phyloP scores from a whole-genome alignment of 92 coral and sea anemone genomes.

The Phenganax subtilis region DNA sequence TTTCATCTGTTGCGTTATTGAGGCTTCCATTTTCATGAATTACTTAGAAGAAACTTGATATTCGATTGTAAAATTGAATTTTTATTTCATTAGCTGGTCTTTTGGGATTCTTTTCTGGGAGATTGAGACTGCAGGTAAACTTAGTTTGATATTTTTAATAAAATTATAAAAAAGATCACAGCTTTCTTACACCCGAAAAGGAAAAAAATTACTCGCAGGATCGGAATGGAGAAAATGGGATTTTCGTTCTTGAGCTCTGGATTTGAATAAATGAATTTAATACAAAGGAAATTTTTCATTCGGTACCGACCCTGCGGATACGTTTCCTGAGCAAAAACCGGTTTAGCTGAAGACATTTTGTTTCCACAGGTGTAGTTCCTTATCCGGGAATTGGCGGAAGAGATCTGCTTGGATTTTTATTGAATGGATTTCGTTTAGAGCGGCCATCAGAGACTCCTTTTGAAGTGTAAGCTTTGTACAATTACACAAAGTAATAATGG shows the following conservation, averaged over 20 bases:
- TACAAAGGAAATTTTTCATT: too few relatives aligned
- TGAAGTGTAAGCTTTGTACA: conserved; percentile 5
- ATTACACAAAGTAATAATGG: too few relatives aligned
- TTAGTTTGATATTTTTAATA: background rate
- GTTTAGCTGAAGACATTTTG: too few relatives aligned
- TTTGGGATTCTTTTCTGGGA: conserved; percentile 89
- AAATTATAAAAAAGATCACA: too few relatives aligned
- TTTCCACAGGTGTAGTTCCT: background rate
- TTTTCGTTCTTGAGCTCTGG: background rate
- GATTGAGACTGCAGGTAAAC: conserved; percentile 81
- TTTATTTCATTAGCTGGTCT: conserved; percentile 60
- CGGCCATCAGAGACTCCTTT: background rate
- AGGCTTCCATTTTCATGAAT: background rate
- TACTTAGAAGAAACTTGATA: background rate
- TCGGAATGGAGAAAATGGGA: too few relatives aligned
- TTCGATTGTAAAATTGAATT: background rate
- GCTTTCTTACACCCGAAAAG: too few relatives aligned
- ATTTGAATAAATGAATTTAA: too few relatives aligned
- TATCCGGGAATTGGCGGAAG: background rate
- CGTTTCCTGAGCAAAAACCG: too few relatives aligned
- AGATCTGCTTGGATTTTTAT: background rate
- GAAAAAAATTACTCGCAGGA: too few relatives aligned
- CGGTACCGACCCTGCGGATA: too few relatives aligned
- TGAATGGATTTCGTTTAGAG: conserved; percentile 1
- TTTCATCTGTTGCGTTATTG: too few relatives aligned